These are phyloP conservation scores for Brevimyrus niger DNA, from an alignment of 2,113 vertebrate species.

Conservation along the genomic window DNA sequence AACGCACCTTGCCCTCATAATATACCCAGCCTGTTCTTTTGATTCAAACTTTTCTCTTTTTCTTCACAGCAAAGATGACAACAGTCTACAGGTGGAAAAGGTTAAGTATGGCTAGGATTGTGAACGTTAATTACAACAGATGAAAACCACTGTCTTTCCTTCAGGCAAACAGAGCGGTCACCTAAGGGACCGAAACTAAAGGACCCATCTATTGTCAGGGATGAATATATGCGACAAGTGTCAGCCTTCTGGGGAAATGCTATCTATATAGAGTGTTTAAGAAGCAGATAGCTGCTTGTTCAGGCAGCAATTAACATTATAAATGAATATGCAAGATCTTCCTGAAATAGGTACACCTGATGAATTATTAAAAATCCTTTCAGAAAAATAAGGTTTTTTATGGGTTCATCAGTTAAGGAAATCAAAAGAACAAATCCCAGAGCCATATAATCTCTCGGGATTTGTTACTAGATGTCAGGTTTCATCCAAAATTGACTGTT, in stretches of 20 bases:
- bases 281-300: background rate
- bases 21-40: background rate
- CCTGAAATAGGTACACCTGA: background rate
- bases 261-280: background rate
- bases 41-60: background rate
- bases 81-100: background rate
- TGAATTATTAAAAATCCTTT: background rate
- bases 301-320: background rate
- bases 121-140: background rate
- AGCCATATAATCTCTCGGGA: background rate
- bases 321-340: background rate
- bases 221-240: background rate
- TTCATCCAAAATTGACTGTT: background rate
- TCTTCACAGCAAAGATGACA: background rate
- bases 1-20: background rate
- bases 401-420: background rate
- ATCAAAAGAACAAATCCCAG: background rate
- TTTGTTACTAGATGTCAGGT: background rate
- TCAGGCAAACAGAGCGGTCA: background rate
- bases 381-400: background rate
- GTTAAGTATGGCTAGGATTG: background rate
- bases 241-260: background rate
- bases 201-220: background rate
- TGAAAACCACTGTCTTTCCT: background rate
- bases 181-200: background rate